phyloP scores from a whole-genome alignment of 2,888 invertebrate species.

The Scaptodrosophila latifasciaeformis region DNA sequence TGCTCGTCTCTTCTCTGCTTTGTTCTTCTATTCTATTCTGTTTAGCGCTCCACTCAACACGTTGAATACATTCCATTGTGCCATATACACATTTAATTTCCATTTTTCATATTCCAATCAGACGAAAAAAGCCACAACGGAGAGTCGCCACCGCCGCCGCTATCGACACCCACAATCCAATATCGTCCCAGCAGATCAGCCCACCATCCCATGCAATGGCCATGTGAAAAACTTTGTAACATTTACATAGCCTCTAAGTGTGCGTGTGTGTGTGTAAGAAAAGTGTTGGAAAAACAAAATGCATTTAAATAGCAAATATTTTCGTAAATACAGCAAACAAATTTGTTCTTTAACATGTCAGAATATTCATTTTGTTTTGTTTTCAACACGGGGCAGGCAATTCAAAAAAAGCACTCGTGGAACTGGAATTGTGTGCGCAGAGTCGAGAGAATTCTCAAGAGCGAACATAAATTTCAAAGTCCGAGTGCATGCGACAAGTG shows the following conservation, averaged over 20 bases:
- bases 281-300: constrained; percentile 25
- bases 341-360: too few relatives aligned
- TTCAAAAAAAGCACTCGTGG: too few relatives aligned
- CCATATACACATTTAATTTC: constrained; percentile 70
- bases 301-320: too few relatives aligned
- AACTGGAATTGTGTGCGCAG: constrained; percentile 25
- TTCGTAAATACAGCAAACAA: too few relatives aligned
- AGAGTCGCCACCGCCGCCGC: constrained; percentile 39
- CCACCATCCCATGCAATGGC: too few relatives aligned
- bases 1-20: constrained; percentile 16
- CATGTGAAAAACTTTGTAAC: too few relatives aligned
- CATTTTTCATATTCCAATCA: constrained; percentile 68
- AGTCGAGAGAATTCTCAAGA: constrained; percentile 9
- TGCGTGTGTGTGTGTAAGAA: neutral
- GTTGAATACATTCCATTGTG: constrained; percentile 66
- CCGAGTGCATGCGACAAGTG: constrained; percentile 56
- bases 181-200: constrained; percentile 9
- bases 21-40: constrained; percentile 1
- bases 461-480: neutral
- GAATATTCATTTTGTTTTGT: too few relatives aligned
- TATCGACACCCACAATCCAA: constrained; percentile 9
- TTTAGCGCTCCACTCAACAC: constrained; percentile 38
- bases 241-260: neutral
- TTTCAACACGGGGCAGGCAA: too few relatives aligned
- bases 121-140: constrained; percentile 27